Conservation (phyloP, 2,888 invertebrate species). For the Chironomus tentans region DNA sequence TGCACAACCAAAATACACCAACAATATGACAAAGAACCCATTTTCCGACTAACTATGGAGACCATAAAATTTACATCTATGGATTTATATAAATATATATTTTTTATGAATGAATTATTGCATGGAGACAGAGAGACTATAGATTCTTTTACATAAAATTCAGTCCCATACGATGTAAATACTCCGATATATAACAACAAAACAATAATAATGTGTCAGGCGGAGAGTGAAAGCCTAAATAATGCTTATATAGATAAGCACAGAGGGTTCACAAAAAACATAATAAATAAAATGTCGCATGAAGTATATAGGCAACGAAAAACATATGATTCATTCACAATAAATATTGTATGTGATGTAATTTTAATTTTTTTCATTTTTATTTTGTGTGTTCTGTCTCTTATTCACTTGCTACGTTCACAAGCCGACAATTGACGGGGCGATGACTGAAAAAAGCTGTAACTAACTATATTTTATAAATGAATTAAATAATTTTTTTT, state of each 20-base stretch:
- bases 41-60: too few species aligned
- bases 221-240: not conserved
- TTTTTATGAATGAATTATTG: too few species aligned
- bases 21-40: too few species aligned
- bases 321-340: slow-evolving; percentile 22
- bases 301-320: not conserved
- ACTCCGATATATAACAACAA: too few species aligned
- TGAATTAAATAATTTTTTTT: too few species aligned
- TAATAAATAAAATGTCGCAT: not conserved
- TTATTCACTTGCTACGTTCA: not conserved
- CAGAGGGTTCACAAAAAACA: not conserved
- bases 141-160: too few species aligned
- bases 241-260: not conserved
- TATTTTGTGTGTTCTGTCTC: not conserved
- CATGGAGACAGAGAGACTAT: too few species aligned
- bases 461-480: too few species aligned
- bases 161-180: too few species aligned
- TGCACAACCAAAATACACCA: too few species aligned
- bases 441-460: not conserved
- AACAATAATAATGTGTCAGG: not conserved
- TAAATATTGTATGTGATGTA: not conserved
- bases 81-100: too few species aligned
- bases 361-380: not conserved
- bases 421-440: not conserved
- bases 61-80: too few species aligned